A percentile compares a stretch with the other conserved stretches of the same genome.
phyloP scores from a whole-genome alignment of 1,140 invertebrate genomes.

The Drosophila elegans region DNA sequence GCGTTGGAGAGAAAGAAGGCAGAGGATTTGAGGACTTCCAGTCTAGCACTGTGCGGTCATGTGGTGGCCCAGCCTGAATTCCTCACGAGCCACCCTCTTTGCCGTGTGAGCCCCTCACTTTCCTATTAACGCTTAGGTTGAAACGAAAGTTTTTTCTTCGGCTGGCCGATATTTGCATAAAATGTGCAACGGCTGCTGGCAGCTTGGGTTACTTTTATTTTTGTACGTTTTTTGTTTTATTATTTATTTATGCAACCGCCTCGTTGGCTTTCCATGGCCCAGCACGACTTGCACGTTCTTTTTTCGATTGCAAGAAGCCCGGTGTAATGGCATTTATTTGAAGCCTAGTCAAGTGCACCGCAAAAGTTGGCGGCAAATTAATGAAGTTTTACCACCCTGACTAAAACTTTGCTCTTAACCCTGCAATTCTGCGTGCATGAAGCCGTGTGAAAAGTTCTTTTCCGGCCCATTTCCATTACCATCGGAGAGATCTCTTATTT shows the following conservation, averaged over 20 bases:
- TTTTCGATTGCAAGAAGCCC: slow-evolving; percentile 19
- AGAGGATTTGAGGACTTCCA: slow-evolving; percentile 1
- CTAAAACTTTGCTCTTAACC: slow-evolving; percentile 72
- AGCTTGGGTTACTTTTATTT: slow-evolving; percentile 18
- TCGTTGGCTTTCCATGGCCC: slow-evolving; percentile 14
- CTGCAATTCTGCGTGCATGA: slow-evolving; percentile 49
- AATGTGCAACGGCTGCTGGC: slow-evolving; percentile 58
- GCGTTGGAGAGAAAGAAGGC: neutral
- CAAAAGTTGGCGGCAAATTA: slow-evolving; percentile 68
- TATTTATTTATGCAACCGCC: slow-evolving; percentile 31
- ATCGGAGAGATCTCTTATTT: slow-evolving; percentile 8
- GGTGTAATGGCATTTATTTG: slow-evolving; percentile 59
- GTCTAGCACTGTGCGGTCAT: slow-evolving; percentile 26
- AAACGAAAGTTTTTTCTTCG: slow-evolving; percentile 30
- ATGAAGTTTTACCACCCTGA: slow-evolving; percentile 65
- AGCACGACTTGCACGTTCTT: slow-evolving; percentile 20
- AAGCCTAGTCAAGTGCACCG: slow-evolving; percentile 50
- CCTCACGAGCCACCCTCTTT: slow-evolving; percentile 13
- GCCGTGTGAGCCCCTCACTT: slow-evolving; percentile 10
- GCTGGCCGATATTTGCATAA: slow-evolving; percentile 63
- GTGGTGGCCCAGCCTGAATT: slow-evolving; percentile 1
- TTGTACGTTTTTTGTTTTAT: slow-evolving; percentile 43
- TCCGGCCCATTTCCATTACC: slow-evolving; percentile 59
- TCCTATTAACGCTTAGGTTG: slow-evolving; percentile 55
- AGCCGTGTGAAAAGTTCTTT: slow-evolving; percentile 42